These are phyloP conservation scores for Hypotaenidia philippensis DNA, from an alignment of 2,797 vertebrate genomes.

Conservation along the genomic window DNA sequence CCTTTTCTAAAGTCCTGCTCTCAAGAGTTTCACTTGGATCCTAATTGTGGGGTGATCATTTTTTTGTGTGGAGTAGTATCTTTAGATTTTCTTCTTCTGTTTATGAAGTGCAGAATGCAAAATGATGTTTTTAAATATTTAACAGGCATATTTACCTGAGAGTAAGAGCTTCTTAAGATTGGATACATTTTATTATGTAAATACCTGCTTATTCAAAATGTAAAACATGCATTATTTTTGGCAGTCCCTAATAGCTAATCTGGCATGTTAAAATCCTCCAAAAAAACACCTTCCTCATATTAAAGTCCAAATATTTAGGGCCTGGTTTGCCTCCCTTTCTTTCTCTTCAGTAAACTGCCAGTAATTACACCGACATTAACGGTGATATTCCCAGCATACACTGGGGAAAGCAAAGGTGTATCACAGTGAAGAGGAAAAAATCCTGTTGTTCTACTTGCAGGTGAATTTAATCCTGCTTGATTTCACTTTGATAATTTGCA, in stretches of 20 bases:
- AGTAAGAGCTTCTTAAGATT: constrained; percentile 38
- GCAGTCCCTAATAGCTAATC: constrained; percentile 24
- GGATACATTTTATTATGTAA: constrained; percentile 63
- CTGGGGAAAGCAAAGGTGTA: constrained; percentile 26
- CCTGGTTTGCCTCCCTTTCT: constrained; percentile 8
- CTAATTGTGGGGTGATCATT: neutral
- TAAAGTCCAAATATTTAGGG: neutral
- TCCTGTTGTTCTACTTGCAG: constrained; percentile 35
- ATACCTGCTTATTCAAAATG: constrained; percentile 45
- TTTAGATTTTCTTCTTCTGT: constrained; percentile 42
- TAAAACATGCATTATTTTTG: constrained; percentile 50
- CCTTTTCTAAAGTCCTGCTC: neutral
- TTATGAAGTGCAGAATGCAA: constrained; percentile 20
- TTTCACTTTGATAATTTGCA: constrained; percentile 44
- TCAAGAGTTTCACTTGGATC: neutral
- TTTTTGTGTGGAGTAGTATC: neutral
- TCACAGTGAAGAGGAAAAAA: constrained; percentile 5
- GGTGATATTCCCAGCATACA: neutral
- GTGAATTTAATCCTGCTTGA: constrained; percentile 40
- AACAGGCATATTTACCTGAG: constrained; percentile 60
- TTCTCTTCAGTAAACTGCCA: neutral
- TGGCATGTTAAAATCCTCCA: neutral
- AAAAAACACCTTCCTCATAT: neutral
- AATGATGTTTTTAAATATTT: constrained; percentile 40
- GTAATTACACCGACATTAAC: constrained; percentile 26